Base-by-base conservation (phyloP, 2,888 invertebrate species). In the Panzeria rudis region DNA sequence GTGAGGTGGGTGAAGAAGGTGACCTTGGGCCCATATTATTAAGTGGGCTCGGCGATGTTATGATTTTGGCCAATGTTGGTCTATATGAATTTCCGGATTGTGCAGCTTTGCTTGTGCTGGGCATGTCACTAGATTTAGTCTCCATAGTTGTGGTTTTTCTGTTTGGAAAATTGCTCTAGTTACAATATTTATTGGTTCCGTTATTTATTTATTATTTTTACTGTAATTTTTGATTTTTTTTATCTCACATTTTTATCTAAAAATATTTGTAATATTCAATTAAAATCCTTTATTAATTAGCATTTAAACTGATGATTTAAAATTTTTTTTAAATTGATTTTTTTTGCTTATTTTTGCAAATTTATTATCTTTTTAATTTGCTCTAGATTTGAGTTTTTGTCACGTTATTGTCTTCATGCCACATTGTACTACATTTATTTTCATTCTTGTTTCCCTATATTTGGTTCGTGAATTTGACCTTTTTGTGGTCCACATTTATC, bases 41-140 rank as follows among this genome's bases (percentile, higher is more conserved):
- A 0, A 89, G 85, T 15, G 89, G 84, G 50, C 87, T 90, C 64
- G 89, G 88, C 50, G 90, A 88, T 38, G 89, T 88, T 76, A 86
- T 86, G 23, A 88, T 88, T 69, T 90, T 89, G 15, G 87, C 56
- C 78, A 89, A 25, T 69, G 66, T 72, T 23, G 50, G 15, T 6
- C 25, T 71, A 11, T 76, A 61, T 32, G 52, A 32, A 25, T 13
- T 54, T 23, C 0, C 32, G 1, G 3, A n/a, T 62, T 76, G 75
- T 17, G 41, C 84, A 47, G 66, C 47, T 73, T 54, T 68, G 47
- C 77, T 73, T 6, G 61, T 78, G 23, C 61, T 73, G 62, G 84
- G 52, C 20, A 56, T 61, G 8, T 81, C 77, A 71, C 44, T 80
- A 15, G 23, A 38, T n/a, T 77, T 73, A 9, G 73, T 80, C 47